Evolutionary conservation across 2,888 invertebrate genomes (phyloP), one percentile per base, ranked within the genome.

Genomic region (Tuberolachnus salignus): DNA sequence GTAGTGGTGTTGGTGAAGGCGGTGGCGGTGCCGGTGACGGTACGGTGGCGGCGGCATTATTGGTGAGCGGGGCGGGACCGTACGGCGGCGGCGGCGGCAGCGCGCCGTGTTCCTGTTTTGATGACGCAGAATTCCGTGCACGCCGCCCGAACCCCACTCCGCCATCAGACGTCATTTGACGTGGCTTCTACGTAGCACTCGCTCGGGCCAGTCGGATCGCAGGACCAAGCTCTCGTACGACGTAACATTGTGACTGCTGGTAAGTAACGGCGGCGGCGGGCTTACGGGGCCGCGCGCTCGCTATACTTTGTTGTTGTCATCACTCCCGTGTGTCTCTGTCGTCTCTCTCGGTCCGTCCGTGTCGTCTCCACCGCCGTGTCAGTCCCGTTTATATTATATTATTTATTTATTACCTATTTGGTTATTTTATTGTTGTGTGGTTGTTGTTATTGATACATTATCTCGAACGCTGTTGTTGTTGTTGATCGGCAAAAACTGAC

Each of bases 141-240:
- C 73, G 63, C 51, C 61, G 82, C 82, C 82, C 82, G 82, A 88
- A 90, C 90, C 90, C 90, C 90, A 90, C 90, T 81, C 90, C 90
- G 90, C 91, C 75, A 11, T 66, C 75, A 78, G 75, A 78, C 75
- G 75, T 78, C 75, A 78, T 92, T 92, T 92, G 92, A 92, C 92
- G 92, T 92, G 92, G 92, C 92, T 92, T 90, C 92, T 94, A 94
- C 94, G 93, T 94, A 93, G 92, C 90, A 91, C 91, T 91, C 90
- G 91, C 90, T 91, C 92, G 92, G 91, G 92, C 93, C 93, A 93
- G 92, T 93, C 93, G 92, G 92, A 92, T 92, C 91, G 92, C 93
- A 91, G 92, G 92, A 92, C 75, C 75, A 92, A 92, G 90, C 91
- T 94, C 93, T 93, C 93, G 92, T 92, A 92, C 92, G 92, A 93